These are phyloP conservation scores for Neoarius graeffei DNA, from an alignment of 2,113 vertebrate genomes.

Conservation along the genomic window DNA sequence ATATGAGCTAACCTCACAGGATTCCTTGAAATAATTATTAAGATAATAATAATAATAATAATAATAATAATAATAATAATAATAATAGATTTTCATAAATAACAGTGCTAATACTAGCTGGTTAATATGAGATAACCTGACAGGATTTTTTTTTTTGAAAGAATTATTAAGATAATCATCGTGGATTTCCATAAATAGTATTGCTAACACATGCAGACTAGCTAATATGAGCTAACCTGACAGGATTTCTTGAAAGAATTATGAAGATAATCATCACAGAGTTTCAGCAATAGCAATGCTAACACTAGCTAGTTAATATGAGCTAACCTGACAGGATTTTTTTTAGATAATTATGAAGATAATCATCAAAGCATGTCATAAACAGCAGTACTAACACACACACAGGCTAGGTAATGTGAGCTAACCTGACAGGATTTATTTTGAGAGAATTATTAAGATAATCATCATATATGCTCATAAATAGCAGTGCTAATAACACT, in stretches of 20 bases:
- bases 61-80: too few relatives aligned
- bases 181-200: too few relatives aligned
- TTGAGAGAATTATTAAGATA: too few relatives aligned
- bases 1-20: neutral
- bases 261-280: neutral
- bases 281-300: neutral
- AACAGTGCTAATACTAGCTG: too few relatives aligned
- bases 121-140: too few relatives aligned
- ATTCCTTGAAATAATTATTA: neutral
- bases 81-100: too few relatives aligned
- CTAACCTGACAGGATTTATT: neutral
- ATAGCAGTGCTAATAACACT: too few relatives aligned
- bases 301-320: neutral
- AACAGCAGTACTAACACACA: neutral
- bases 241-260: neutral
- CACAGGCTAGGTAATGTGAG: neutral
- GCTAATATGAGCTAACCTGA: conserved; percentile 4
- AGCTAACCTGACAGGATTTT: neutral
- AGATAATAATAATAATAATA: too few relatives aligned
- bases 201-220: neutral
- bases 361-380: neutral
- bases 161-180: too few relatives aligned
- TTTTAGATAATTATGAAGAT: neutral
- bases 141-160: too few relatives aligned
- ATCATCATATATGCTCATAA: too few relatives aligned